These are phyloP conservation scores for Pantelozetes paolii DNA, from an alignment of 2,888 invertebrate genomes.

Conservation along the genomic window DNA sequence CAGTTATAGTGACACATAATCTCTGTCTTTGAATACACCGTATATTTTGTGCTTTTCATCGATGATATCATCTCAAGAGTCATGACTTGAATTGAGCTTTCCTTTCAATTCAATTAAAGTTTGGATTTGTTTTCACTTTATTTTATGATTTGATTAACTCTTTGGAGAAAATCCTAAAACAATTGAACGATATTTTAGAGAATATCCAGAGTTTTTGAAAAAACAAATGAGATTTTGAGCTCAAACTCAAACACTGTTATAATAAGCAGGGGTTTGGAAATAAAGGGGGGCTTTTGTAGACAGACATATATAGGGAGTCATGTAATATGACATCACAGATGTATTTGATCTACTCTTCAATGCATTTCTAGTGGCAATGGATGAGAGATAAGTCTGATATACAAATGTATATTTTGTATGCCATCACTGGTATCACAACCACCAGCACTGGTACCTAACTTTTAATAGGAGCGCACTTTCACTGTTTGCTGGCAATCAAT, in stretches of 20 bases:
- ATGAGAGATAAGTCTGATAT: slow-evolving; percentile 18
- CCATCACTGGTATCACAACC: neutral
- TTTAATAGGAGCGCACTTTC: neutral
- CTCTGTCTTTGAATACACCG: neutral
- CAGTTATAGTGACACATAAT: neutral
- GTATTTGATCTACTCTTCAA: slow-evolving; percentile 27
- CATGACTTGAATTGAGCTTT: too few relatives aligned
- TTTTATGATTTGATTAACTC: slow-evolving; percentile 3
- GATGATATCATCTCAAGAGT: neutral
- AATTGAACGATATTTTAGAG: neutral
- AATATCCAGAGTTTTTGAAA: slow-evolving; percentile 11
- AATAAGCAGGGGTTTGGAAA: neutral
- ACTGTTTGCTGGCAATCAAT: slow-evolving; percentile 11
- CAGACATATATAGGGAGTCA: neutral
- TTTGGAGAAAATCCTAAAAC: neutral
- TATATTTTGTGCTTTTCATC: neutral
- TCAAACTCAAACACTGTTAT: neutral
- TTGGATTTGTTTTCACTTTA: neutral
- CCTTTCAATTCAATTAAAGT: too few relatives aligned
- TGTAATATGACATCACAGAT: slow-evolving; percentile 33
- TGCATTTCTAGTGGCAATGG: slow-evolving; percentile 16
- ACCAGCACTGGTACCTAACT: neutral
- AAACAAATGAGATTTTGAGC: neutral
- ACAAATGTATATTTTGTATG: neutral
- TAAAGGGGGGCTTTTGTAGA: neutral